These are phyloP conservation scores for Chondrosia reniformis DNA, from an alignment of 37 sponge, comb jelly and placozoan species.

Conservation along the genomic window DNA sequence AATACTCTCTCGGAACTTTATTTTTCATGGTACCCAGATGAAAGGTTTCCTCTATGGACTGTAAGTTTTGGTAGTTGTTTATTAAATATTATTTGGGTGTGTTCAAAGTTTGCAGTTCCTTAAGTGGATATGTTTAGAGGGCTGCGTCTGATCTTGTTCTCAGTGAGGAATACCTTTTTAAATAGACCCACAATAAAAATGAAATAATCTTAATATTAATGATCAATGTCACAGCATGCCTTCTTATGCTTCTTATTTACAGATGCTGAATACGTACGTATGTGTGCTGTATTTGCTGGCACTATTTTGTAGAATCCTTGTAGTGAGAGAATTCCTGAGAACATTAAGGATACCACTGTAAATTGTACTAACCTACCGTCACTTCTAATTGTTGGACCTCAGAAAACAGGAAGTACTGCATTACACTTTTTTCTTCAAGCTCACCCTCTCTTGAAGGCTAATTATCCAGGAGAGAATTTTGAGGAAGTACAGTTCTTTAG, in stretches of 20 bases:
- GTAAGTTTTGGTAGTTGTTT: too few species aligned
- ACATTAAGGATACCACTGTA: slow-evolving; percentile 28
- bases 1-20: slow-evolving; percentile 48
- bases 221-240: too few species aligned
- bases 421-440: slow-evolving; percentile 51
- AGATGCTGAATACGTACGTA: too few species aligned
- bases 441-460: slow-evolving; percentile 53
- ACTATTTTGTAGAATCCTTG: slow-evolving; percentile 72
- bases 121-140: too few species aligned
- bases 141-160: too few species aligned
- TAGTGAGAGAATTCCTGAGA: slow-evolving; percentile 38
- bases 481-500: slow-evolving; percentile 88
- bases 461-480: slow-evolving; percentile 41
- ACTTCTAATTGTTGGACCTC: slow-evolving; percentile 55
- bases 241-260: too few species aligned
- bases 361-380: slow-evolving; percentile 38
- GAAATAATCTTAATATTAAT: too few species aligned
- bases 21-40: slow-evolving; percentile 73
- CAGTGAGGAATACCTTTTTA: too few species aligned
- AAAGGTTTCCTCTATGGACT: slow-evolving; percentile 79
- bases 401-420: slow-evolving; percentile 59
- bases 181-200: too few species aligned
- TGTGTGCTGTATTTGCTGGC: too few species aligned
- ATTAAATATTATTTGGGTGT: too few species aligned
- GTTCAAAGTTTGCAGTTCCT: too few species aligned